Evolutionary conservation across 2,113 vertebrate species (phyloP).

Genomic region (Steatornis caripensis): DNA sequence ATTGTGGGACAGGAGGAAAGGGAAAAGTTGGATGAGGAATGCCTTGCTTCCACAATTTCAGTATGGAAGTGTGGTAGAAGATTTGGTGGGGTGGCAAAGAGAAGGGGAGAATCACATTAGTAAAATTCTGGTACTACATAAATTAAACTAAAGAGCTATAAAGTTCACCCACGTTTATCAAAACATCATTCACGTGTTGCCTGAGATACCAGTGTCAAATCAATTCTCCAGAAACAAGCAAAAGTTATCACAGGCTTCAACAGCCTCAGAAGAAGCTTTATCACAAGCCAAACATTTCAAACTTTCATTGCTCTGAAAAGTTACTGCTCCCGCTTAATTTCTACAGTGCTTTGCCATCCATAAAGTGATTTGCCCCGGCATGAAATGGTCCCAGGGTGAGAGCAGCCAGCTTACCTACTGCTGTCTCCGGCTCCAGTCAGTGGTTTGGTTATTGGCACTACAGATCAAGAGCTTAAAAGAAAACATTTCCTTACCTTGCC

Average conservation of each 20-base stretch:
- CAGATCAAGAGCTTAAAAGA: neutral
- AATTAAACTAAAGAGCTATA: neutral
- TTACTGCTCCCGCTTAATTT: neutral
- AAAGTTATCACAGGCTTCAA: neutral
- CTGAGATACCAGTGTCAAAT: neutral
- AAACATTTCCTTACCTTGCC: constrained; percentile 78
- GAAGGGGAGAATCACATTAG: neutral
- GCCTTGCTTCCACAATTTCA: neutral
- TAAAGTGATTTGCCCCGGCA: neutral
- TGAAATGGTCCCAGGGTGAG: neutral
- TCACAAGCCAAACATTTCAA: neutral
- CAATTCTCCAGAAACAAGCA: neutral
- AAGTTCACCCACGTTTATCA: neutral
- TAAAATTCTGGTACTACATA: neutral
- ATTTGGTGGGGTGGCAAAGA: neutral
- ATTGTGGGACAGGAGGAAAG: neutral
- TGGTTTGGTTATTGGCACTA: neutral
- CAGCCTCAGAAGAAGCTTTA: neutral
- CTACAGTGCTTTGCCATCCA: neutral
- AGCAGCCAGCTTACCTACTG: neutral
- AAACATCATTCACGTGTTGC: neutral
- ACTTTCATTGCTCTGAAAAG: neutral
- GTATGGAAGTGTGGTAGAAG: neutral
- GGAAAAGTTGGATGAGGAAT: neutral
- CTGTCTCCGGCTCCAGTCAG: too few species aligned